phyloP scores from a whole-genome alignment of 2,113 vertebrate species.

The Spizaetus ornatus region DNA sequence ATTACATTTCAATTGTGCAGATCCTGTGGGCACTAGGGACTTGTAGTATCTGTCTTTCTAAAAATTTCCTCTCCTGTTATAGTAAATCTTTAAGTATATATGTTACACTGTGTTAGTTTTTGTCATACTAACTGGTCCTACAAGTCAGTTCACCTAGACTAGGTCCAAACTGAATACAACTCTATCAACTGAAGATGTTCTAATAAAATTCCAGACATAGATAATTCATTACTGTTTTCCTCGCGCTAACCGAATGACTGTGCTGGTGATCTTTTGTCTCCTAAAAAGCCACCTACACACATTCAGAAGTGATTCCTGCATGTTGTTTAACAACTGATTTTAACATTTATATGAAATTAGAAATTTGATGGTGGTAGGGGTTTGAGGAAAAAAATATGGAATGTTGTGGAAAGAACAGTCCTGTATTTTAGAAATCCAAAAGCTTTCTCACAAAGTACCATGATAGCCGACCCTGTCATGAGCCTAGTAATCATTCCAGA shows the following conservation, averaged over 20 bases:
- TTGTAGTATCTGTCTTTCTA: neutral
- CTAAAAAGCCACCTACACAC: neutral
- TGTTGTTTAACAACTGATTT: neutral
- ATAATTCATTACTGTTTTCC: neutral
- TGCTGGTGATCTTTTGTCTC: neutral
- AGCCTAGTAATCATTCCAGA: neutral
- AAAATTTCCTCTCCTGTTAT: neutral
- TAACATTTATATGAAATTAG: neutral
- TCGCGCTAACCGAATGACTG: neutral
- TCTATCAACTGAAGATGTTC: neutral
- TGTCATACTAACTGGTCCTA: neutral
- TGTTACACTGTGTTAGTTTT: neutral
- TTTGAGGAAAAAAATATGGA: neutral
- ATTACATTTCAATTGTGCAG: neutral
- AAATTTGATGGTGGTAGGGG: neutral
- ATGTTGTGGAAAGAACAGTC: neutral
- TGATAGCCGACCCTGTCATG: neutral
- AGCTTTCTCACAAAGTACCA: neutral
- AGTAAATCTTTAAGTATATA: neutral
- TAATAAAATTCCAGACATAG: neutral
- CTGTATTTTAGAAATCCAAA: neutral
- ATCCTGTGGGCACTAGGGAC: neutral
- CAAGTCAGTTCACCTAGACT: neutral
- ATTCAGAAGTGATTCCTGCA: neutral
- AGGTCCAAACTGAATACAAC: neutral